These are phyloP conservation scores for Diuraphis noxia DNA, from an alignment of 1,140 invertebrate genomes.

Conservation along the genomic window DNA sequence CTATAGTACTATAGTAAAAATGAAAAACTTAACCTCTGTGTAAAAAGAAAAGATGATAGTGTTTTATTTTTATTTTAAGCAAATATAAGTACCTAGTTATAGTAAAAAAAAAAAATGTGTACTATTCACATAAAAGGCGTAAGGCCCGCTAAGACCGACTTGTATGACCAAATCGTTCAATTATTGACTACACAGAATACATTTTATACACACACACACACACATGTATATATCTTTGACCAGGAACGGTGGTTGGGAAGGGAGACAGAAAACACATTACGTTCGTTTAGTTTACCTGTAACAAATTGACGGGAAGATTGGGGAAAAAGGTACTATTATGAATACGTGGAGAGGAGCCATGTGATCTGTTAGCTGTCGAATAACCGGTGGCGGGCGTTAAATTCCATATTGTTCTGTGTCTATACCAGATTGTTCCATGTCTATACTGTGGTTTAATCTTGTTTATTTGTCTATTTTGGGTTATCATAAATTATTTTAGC, in stretches of 20 bases:
- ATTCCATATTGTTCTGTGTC: too few species aligned
- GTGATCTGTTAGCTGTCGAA: constrained; percentile 51
- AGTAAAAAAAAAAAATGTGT: not conserved
- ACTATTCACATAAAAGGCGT: not conserved
- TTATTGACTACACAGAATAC: constrained; percentile 1
- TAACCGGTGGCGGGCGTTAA: constrained; percentile 45
- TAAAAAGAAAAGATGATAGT: not conserved
- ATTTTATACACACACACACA: not conserved
- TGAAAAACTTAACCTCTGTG: not conserved
- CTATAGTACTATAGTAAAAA: too few species aligned
- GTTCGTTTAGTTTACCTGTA: constrained; percentile 32
- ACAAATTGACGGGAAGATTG: constrained; percentile 24
- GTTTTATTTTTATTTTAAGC: not conserved
- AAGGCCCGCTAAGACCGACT: not conserved
- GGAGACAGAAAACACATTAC: constrained; percentile 5
- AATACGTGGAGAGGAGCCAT: constrained; percentile 19
- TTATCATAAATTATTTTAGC: not conserved
- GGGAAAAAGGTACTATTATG: constrained; percentile 27
- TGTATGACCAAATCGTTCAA: constrained; percentile 31
- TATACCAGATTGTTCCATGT: too few species aligned
- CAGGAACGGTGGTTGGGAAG: not conserved
- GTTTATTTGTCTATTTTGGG: not conserved
- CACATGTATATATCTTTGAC: not conserved
- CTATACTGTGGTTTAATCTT: too few species aligned
- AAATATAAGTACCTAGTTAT: not conserved